A percentile compares a stretch with the other conserved stretches of the same genome.
Conservation (phyloP, 2,888 invertebrate genomes). For the Cremastinae sp. region DNA sequence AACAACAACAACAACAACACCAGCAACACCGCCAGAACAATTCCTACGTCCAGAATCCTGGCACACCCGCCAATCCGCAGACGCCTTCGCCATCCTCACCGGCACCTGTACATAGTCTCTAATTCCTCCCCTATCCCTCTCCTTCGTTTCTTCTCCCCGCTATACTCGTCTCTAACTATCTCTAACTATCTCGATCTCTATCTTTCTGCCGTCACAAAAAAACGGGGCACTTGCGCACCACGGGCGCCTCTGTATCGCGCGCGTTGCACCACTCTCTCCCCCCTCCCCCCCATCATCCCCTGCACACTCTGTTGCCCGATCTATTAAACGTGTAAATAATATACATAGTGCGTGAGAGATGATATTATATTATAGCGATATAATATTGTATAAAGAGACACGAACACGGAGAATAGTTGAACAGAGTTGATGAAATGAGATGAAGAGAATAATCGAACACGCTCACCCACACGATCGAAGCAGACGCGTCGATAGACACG, state of each 20-base stretch:
- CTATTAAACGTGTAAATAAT: constrained; percentile 75
- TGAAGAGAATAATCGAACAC: constrained; percentile 46
- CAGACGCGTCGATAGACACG: constrained; percentile 58
- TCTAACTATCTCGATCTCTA: constrained; percentile 50
- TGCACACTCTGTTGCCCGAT: constrained; percentile 66
- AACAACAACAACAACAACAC: constrained; percentile 71
- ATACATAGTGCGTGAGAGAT: constrained; percentile 75
- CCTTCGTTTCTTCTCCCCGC: constrained; percentile 45
- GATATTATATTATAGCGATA: constrained; percentile 75
- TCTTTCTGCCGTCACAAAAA: constrained; percentile 52
- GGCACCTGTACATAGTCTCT: constrained; percentile 80
- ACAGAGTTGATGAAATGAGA: constrained; percentile 41
- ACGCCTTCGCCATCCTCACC: constrained; percentile 79
- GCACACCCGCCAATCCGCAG: constrained; percentile 76
- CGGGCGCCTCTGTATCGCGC: constrained; percentile 54
- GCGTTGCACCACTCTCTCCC: constrained; percentile 46
- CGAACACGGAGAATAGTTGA: constrained; percentile 41
- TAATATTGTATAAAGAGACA: constrained; percentile 74
- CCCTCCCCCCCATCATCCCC: constrained; percentile 35
- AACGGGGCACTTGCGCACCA: constrained; percentile 50
- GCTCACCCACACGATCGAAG: constrained; percentile 49
- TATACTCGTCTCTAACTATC: too few species aligned
- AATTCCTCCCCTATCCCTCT: constrained; percentile 57
- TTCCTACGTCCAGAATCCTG: constrained; percentile 76
- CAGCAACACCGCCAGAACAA: constrained; percentile 73